Evolutionary conservation across 2,797 vertebrate genomes (phyloP).

Genomic region (Chromobotia macracanthus): DNA sequence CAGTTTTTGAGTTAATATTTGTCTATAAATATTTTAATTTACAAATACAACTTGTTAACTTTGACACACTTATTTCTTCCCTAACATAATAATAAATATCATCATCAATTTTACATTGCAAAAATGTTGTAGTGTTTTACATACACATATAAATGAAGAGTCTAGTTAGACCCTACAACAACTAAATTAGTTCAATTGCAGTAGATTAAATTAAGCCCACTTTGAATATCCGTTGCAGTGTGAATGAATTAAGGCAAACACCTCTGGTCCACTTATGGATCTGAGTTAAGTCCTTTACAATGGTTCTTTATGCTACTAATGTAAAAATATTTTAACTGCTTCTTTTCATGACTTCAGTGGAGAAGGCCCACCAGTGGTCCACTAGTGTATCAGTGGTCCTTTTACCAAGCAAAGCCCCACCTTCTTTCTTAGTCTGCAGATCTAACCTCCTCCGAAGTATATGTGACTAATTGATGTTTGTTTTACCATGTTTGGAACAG

Average conservation of each 20-base stretch:
- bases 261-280: not conserved
- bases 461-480: constrained; percentile 57
- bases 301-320: not conserved
- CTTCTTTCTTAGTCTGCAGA: constrained; percentile 14
- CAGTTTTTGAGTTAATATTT: not conserved
- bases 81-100: no score
- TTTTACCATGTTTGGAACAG: constrained; percentile 45
- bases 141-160: no score
- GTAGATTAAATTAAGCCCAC: not conserved
- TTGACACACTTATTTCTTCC: no score
- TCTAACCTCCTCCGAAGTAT: constrained; percentile 12
- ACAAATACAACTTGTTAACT: no score
- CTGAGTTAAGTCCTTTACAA: not conserved
- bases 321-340: not conserved
- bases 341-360: not conserved
- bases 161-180: no score
- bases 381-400: not conserved
- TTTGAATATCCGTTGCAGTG: not conserved
- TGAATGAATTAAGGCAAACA: not conserved
- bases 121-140: no score
- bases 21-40: not conserved
- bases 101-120: no score
- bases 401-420: constrained; percentile 24
- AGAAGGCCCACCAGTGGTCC: not conserved
- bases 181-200: not conserved